Base-by-base conservation (phyloP, 2,888 invertebrate genomes). In the Tortricodes alternella region DNA sequence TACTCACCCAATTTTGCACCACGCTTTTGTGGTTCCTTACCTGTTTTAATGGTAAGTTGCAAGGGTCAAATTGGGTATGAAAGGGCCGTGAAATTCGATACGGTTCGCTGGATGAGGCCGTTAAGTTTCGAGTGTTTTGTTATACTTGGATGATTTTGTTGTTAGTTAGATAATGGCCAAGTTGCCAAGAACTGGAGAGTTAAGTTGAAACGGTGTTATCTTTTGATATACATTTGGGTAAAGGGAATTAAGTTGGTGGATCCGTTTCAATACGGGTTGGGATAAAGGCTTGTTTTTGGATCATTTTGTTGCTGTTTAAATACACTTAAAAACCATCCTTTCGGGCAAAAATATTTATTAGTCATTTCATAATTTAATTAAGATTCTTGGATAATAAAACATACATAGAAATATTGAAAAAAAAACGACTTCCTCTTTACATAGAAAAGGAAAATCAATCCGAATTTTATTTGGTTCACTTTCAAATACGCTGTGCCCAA, bases 11-110 rank as follows among this genome's bases (percentile, higher is more conserved):
- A 64, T 67, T 85, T 63, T 85, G 83, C 74, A 75, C 80, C 52
- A 71, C 78, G 55, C 64, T 87, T 48, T 64, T 89, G 70, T 88
- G 85, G 85, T 67, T 89, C 71, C 65, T 85, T 79, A 80, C 81
- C 74, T 87, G 84, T 80, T 82, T 87, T 61, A 79, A 83, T 70
- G 87, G 89, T 89, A 83, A 85, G 89, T 88, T 58, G 53, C 69
- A 71, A 70, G 76, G 71, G 73, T 74, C 71, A 74, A 73, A 73
- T 71, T 76, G 67, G 68, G 68, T 65, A 62, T 66, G 64, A 68
- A 73, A 73, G 77, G 70, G 68, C 66, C 67, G 62, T 60, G 63
- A 63, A 65, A 67, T 68, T 67, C 62, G 82, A 73, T 70, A 71
- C 76, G 84, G 79, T 80, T 70, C 70, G 76, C 58, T 76, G 67